phyloP scores from a whole-genome alignment of 2,797 vertebrate species.

The Hypotaenidia okinawae region DNA sequence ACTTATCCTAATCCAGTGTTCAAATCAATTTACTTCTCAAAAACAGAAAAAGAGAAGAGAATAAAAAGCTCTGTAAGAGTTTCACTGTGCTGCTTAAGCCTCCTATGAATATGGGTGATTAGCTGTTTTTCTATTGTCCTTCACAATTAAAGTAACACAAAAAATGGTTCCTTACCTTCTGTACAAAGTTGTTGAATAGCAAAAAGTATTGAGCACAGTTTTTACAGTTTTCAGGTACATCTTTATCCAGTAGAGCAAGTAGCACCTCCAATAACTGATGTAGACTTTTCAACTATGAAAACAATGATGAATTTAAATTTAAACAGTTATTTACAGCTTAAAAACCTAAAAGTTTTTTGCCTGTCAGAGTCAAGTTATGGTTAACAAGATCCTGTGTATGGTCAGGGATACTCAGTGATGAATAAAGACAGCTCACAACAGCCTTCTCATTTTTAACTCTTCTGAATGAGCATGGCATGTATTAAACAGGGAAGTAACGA shows the following conservation, averaged over 20 bases:
- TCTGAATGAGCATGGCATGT: background rate
- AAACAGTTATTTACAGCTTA: background rate
- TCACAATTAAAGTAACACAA: background rate
- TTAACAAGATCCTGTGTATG: background rate
- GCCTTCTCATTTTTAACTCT: background rate
- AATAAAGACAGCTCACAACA: background rate
- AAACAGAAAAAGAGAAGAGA: background rate
- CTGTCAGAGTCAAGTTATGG: background rate
- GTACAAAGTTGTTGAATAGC: constrained; percentile 96
- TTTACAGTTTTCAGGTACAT: constrained; percentile 98
- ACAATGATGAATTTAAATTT: background rate
- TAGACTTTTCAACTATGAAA: constrained; percentile 82
- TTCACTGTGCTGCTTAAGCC: background rate
- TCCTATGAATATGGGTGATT: background rate
- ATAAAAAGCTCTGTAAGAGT: background rate
- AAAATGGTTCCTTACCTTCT: constrained; percentile 84
- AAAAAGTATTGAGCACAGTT: constrained; percentile 97
- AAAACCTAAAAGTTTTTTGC: background rate
- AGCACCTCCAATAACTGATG: constrained; percentile 89
- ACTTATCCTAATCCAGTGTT: background rate
- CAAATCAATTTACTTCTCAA: background rate
- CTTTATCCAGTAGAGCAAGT: constrained; percentile 95
- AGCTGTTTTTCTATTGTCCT: background rate
- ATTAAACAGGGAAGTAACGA: background rate
- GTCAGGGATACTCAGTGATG: constrained; percentile 40